Percentiles rank a stretch among this genome's conserved stretches.
Evolutionary conservation across 2,797 vertebrate genomes (phyloP).

Genomic region (Pteropus rufus): DNA sequence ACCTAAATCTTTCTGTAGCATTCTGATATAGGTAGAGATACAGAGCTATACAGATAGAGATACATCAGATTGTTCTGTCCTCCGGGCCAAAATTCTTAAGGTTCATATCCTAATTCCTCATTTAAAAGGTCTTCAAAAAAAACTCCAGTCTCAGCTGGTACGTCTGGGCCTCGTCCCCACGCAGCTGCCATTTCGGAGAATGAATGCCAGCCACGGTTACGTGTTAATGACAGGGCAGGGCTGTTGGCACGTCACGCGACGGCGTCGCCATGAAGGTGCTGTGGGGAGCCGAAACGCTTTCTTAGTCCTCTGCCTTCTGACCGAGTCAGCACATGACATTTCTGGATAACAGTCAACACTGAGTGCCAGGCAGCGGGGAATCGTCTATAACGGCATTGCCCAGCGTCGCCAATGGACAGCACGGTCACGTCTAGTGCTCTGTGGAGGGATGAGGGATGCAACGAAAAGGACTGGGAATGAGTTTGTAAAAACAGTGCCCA

Average conservation of each 20-base stretch:
- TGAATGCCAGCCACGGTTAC: rapidly evolving
- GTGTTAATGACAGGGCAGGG: background rate
- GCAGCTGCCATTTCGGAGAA: background rate
- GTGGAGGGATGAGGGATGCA: background rate
- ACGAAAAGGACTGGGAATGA: background rate
- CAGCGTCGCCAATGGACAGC: background rate
- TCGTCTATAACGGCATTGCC: background rate
- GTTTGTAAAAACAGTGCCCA: background rate
- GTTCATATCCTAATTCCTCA: background rate
- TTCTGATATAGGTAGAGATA: background rate
- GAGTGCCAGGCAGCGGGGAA: background rate
- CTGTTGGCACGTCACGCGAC: rapidly evolving
- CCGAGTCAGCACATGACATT: constrained; percentile 12
- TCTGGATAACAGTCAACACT: background rate
- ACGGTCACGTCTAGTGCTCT: background rate
- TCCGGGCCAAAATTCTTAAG: background rate
- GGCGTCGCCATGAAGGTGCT: background rate
- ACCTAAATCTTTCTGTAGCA: background rate
- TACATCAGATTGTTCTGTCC: background rate
- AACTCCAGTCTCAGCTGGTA: background rate
- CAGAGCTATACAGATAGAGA: no score
- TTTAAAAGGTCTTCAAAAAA: background rate
- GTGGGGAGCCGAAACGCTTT: background rate
- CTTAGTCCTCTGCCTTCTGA: background rate
- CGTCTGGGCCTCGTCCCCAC: background rate